Evolutionary conservation across 2,888 invertebrate species (phyloP).

Genomic region (Entomobrya proxima): DNA sequence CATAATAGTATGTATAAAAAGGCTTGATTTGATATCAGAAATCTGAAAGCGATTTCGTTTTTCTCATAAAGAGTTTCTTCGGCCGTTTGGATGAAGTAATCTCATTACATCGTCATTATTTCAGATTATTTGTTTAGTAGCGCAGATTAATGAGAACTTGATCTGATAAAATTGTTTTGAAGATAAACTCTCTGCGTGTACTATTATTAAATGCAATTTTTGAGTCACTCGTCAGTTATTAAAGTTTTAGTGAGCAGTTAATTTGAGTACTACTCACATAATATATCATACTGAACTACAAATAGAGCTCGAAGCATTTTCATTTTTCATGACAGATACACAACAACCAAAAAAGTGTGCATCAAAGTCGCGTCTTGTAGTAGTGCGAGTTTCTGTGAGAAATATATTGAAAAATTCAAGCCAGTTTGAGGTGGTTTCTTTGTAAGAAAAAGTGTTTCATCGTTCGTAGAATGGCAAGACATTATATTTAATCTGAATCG

Average conservation of each 20-base stretch:
- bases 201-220: neutral
- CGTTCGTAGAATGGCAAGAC: neutral
- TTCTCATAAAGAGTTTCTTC: no score
- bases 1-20: no score
- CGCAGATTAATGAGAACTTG: constrained; percentile 2
- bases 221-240: constrained; percentile 6
- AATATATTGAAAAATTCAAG: no score
- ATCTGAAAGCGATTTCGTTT: no score
- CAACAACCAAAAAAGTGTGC: no score
- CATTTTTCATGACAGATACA: no score
- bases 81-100: constrained; percentile 44
- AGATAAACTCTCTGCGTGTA: neutral
- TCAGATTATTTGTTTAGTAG: neutral
- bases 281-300: no score
- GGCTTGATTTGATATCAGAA: no score
- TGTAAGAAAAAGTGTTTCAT: neutral
- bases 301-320: no score
- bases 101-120: constrained; percentile 44
- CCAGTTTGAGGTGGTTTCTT: neutral
- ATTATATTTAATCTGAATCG: no score
- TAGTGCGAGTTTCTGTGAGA: neutral
- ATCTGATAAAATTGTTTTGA: constrained; percentile 30
- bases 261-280: neutral
- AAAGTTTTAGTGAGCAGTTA: neutral
- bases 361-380: no score